Base-by-base conservation (phyloP, 2,888 invertebrate species). In the Zaprionus bogoriensis region DNA sequence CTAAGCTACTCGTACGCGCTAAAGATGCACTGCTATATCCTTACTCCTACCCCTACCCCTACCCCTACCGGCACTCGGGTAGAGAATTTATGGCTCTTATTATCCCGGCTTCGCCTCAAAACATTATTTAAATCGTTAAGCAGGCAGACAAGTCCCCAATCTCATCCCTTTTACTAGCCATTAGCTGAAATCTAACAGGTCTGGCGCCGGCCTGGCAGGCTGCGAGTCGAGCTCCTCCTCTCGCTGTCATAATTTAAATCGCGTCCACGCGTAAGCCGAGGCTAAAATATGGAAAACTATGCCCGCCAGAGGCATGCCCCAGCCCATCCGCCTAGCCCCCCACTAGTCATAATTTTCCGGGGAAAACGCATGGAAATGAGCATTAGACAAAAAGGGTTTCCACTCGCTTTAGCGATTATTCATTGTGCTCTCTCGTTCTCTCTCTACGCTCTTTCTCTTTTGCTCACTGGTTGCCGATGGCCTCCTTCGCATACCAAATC, bases 351-450 rank as follows among this genome's bases (percentile, higher is more conserved):
- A 71, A 82, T 82, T 82, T 82, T 82, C 73, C 77, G 50, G 46
- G 61, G 42, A 84, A 78, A 73, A 81, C 78, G 81, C 76, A 80
- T 81, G 81, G 66, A 83, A 83, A 80, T 80, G 66, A 68, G 67
- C 77, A 77, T 77, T 80, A 72, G 70, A 60, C 68, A 64, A 67
- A 72, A 70, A 61, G 69, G 59, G 55, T 63, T 66, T 60, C 64
- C 63, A 54, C 42, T 66, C 73, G 65, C 60, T 64, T 60, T 74
- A 74, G 59, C 71, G 76, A 76, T 74, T 74, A 78, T 74, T 54
- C 64, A 61, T 47, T 64, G 51, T 51, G 44, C 38, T 46, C 36
- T 17, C 36, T 10, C 12, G 25, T 20, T 42, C 20, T 32, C 38
- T 36, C 46, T 32, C 59, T 55, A 39, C 39, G 22, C 53, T 54